phyloP scores from a whole-genome alignment of 2,888 invertebrate species.

The Heteromyza rotundicornis region DNA sequence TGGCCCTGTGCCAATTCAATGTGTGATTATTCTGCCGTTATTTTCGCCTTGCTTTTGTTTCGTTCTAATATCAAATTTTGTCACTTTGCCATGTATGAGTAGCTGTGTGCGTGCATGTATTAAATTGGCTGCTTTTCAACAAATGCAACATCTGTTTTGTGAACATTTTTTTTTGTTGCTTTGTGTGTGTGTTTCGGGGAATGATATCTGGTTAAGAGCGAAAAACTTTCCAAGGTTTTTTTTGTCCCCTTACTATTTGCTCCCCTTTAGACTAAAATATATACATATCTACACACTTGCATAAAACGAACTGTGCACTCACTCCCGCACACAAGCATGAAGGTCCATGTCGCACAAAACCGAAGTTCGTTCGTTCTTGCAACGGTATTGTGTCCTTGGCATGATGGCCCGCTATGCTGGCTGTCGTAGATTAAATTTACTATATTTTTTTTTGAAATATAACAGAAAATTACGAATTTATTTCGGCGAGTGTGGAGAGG shows the following conservation, averaged over 20 bases:
- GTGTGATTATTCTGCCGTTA: conserved; percentile 57
- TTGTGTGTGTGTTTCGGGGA: background rate
- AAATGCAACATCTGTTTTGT: conserved; percentile 54
- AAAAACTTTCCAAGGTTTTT: background rate
- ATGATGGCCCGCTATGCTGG: too few species aligned
- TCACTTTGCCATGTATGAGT: conserved; percentile 53
- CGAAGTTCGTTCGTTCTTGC: background rate
- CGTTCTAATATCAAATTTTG: conserved; percentile 52
- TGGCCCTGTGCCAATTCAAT: conserved; percentile 54
- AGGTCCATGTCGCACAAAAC: background rate
- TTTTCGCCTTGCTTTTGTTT: conserved; percentile 34
- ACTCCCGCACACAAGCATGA: background rate
- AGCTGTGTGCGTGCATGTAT: conserved; percentile 25
- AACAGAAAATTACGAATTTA: background rate
- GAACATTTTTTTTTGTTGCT: background rate
- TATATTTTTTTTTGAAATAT: too few species aligned
- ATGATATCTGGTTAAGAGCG: background rate
- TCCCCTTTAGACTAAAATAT: background rate
- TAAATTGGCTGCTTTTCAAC: conserved; percentile 60
- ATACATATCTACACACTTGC: background rate
- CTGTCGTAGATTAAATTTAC: too few species aligned
- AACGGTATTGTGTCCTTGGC: background rate
- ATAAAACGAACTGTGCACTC: background rate
- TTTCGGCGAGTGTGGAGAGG: too few species aligned
- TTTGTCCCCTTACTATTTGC: background rate